Base-by-base conservation (phyloP, 2,113 vertebrate species). In the Edolisoma coerulescens region DNA sequence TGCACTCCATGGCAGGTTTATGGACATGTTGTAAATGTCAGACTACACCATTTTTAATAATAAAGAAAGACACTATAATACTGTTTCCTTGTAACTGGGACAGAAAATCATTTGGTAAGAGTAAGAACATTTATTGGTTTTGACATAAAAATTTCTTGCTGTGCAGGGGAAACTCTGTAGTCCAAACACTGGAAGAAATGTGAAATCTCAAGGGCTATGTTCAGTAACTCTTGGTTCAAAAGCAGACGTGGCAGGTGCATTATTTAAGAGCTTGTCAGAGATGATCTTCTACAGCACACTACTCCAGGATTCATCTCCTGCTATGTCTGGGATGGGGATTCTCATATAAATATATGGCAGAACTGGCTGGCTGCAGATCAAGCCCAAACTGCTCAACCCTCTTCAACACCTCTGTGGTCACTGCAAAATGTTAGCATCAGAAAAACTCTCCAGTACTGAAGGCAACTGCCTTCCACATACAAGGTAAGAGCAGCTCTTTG, bases 261-360 rank as follows among this genome's bases (percentile, higher is more conserved):
- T 98, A 98, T 98, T 98, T 97, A 98, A 97, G 92, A 97, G 84
- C 96, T 97, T 98, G 97, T 97, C 97, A 97, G 96, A 96, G 90
- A 97, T 85, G 89, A 96, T 97, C 91, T 97, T 91, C 95, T 93
- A 71, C 86, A 92, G 93, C 80, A 95, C 35, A 67, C 22, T 85
- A 75, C 73, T 90, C 92, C 67, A 77, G 70, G 56, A 82, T 70
- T 83, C 84, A 76, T 74, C 70, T 50, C 78, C 63, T 86, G 19
- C 49, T 41, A n/a, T 32, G 59, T 47, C 82, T 73, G 44, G 59
- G 60, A 89, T 91, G 44, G 23, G 26, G 42, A 65, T 60, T 83
- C 37, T 88, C 28, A 23, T 49, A 42, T 50, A 88, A 89, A 84
- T 59, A 73, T 9, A 37, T 16, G 23, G 68, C 56, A 88, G 47